phyloP scores from a whole-genome alignment of 2,113 vertebrate species.

The Sapajus apella region DNA sequence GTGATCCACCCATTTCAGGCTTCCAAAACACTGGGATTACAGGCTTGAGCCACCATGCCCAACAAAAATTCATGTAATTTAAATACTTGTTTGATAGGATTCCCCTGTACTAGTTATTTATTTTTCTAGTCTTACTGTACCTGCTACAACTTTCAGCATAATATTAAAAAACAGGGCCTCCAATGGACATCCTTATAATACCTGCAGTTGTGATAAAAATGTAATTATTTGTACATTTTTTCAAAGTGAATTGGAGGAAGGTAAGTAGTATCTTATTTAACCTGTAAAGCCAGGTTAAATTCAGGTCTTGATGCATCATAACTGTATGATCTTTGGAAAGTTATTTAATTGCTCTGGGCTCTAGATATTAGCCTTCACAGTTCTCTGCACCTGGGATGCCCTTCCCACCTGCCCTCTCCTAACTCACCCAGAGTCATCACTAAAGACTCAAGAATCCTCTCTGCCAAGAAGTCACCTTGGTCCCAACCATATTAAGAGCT shows the following conservation, averaged over 20 bases:
- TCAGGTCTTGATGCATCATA: background rate
- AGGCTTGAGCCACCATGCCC: too few species aligned
- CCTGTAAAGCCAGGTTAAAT: background rate
- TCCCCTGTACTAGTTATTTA: background rate
- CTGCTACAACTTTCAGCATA: conserved; percentile 2
- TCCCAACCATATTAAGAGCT: background rate
- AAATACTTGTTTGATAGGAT: background rate
- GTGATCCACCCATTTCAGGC: too few species aligned
- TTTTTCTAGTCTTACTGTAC: background rate
- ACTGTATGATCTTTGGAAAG: background rate
- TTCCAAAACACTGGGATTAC: too few species aligned
- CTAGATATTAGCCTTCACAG: background rate
- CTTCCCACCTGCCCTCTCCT: background rate
- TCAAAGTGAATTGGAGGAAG: background rate
- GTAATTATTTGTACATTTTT: background rate
- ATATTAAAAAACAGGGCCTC: background rate
- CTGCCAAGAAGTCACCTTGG: background rate
- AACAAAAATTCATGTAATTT: background rate
- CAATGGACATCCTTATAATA: background rate
- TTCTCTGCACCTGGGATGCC: background rate
- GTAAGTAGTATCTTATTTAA: too few species aligned
- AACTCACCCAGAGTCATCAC: background rate
- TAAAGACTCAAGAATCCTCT: background rate
- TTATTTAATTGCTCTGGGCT: background rate
- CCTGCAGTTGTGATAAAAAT: background rate